A percentile compares a stretch with the other conserved stretches of the same genome.
Conservation (phyloP, 1,140 invertebrate species). For the Drosophila eugracilis region DNA sequence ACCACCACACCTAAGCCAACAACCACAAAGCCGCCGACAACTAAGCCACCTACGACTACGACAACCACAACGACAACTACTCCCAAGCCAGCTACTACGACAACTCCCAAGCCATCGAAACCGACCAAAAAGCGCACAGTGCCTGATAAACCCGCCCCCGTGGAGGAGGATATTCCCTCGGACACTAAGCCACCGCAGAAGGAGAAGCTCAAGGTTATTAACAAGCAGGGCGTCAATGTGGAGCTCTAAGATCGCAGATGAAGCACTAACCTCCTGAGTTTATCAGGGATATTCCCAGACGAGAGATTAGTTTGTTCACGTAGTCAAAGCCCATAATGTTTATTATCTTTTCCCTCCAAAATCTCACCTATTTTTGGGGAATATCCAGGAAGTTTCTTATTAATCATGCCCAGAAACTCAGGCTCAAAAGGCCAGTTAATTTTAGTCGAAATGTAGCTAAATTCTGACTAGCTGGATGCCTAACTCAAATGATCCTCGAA, state of each 20-base stretch:
- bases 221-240: conserved; percentile 85
- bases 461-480: conserved; percentile 45
- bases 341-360: conserved; percentile 6
- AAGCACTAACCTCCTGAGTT: neutral
- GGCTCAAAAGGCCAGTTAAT: conserved; percentile 16
- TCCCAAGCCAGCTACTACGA: conserved; percentile 51
- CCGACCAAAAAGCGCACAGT: conserved; percentile 68
- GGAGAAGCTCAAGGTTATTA: conserved; percentile 87
- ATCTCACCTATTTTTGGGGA: conserved; percentile 25
- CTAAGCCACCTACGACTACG: conserved; percentile 59
- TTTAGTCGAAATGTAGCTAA: conserved; percentile 54
- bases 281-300: conserved; percentile 19
- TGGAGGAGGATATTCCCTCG: conserved; percentile 86
- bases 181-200: conserved; percentile 86
- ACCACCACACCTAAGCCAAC: conserved; percentile 40
- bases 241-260: conserved; percentile 66
- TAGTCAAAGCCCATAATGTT: conserved; percentile 14
- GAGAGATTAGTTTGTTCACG: conserved; percentile 33
- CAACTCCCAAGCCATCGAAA: conserved; percentile 57
- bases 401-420: conserved; percentile 19
- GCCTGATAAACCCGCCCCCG: conserved; percentile 85
- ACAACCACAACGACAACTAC: conserved; percentile 56
- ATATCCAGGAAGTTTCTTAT: conserved; percentile 6
- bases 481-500: conserved; percentile 16
- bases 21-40: conserved; percentile 81